Conservation (phyloP, 1,140 invertebrate genomes). For the Melanaphis sacchari region DNA sequence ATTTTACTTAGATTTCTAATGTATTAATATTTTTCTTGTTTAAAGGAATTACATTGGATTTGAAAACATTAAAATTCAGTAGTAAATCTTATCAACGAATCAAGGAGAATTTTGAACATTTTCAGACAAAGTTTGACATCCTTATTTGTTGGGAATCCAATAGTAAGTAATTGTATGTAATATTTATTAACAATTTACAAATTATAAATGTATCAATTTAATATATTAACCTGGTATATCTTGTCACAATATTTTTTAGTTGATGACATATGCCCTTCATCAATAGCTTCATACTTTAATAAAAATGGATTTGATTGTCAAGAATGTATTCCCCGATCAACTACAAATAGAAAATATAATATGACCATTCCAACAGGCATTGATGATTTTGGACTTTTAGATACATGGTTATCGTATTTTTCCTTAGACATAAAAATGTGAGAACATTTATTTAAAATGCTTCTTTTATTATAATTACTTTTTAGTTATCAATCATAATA, state of each 20-base stretch:
- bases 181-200: not conserved
- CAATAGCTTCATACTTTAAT: slow-evolving; percentile 48
- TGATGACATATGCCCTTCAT: slow-evolving; percentile 34
- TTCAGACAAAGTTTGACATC: slow-evolving; percentile 12
- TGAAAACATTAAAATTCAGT: not conserved
- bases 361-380: slow-evolving; percentile 21
- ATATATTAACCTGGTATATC: not conserved
- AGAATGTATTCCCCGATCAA: slow-evolving; percentile 41
- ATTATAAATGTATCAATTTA: no score
- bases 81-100: slow-evolving; percentile 41
- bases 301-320: slow-evolving; percentile 28
- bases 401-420: slow-evolving; percentile 52
- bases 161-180: not conserved
- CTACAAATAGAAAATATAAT: slow-evolving; percentile 34
- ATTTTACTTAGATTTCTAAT: not conserved
- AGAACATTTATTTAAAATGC: not conserved
- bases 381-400: slow-evolving; percentile 18
- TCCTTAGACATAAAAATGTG: slow-evolving; percentile 40
- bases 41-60: slow-evolving; percentile 35
- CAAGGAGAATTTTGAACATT: slow-evolving; percentile 30
- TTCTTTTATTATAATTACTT: not conserved
- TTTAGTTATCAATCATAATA: not conserved
- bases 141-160: slow-evolving; percentile 43
- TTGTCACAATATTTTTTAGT: slow-evolving; percentile 2
- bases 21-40: not conserved